Base-by-base conservation (phyloP, 2,113 vertebrate species). In the Chiloscyllium plagiosum region DNA sequence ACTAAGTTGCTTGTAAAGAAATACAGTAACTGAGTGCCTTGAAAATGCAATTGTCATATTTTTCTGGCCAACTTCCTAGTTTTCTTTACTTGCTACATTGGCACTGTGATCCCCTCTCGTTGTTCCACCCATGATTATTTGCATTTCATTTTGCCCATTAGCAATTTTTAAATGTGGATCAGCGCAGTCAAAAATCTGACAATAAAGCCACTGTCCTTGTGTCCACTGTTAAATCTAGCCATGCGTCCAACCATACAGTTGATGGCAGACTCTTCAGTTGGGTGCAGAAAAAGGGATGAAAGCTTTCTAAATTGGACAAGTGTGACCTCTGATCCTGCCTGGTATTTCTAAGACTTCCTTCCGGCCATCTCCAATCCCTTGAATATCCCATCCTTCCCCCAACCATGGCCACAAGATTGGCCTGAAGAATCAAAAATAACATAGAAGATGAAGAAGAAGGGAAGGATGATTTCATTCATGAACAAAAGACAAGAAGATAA, bases 241-340 rank as follows among this genome's bases (percentile, higher is more conserved):
- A 95, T 95, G 94, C 69, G 94, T 95, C 94, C 94, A 95, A 95
- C 94, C 94, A 95, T 72, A 76, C 94, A 95, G 69, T 95, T 68
- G 94, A 95, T 95, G 94, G 94, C 94, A 95, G 94, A 95, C 94
- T 95, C 94, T 95, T 95, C 94, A 95, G 94, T 95, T 95, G 94
- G 94, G 68, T 95, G 69, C 94, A 95, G 94, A 95, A 95, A 95
- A 76, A 95, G 94, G 69, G 94, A 95, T 33, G 94, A 95, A 72
- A 70, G 94, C 26, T 95, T 95, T 95, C 68, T 95, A 95, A 95
- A 95, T 95, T 95, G 94, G 94, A 95, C 94, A 95, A 95, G 68
- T 95, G 24, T 95, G 94, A 33, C 69, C 47, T 70, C 94, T 50
- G 94, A 95, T 95, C 94, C 94, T 76, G 47, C 94, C 94, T 95